phyloP scores from a whole-genome alignment of 2,113 vertebrate genomes.

The Periophthalmus modestus region DNA sequence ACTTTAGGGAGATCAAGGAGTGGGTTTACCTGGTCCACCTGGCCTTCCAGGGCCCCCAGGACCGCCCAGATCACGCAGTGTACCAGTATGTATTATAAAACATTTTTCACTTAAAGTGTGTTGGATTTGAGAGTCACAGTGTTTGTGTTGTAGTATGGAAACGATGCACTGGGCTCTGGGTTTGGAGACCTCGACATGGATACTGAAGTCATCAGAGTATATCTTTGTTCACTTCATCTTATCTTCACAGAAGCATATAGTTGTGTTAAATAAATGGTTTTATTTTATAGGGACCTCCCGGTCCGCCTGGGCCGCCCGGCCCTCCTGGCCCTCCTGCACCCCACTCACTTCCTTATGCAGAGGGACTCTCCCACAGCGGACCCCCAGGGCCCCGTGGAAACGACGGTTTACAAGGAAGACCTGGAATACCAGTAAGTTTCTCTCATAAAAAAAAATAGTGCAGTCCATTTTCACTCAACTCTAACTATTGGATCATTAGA shows the following conservation, averaged over 20 bases:
- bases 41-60: slow-evolving; percentile 77
- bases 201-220: slow-evolving; percentile 62
- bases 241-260: background rate
- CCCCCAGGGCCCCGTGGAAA: slow-evolving; percentile 76
- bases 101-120: background rate
- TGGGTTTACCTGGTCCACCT: slow-evolving; percentile 74
- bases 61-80: slow-evolving; percentile 65
- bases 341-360: slow-evolving; percentile 24
- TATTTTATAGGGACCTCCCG: slow-evolving; percentile 80
- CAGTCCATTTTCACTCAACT: background rate
- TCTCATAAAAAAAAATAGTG: background rate
- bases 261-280: background rate
- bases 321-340: slow-evolving; percentile 75
- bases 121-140: slow-evolving; percentile 1
- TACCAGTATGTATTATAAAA: slow-evolving; percentile 56
- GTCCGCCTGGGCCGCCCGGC: slow-evolving; percentile 85
- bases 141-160: slow-evolving; percentile 71
- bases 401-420: slow-evolving; percentile 77
- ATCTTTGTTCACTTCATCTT: background rate
- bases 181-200: slow-evolving; percentile 73
- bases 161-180: slow-evolving; percentile 79
- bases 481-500: background rate
- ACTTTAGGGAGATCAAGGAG: slow-evolving; percentile 75
- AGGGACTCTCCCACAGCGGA: slow-evolving; percentile 43
- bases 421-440: slow-evolving; percentile 80